Evolutionary conservation across 2,113 vertebrate genomes (phyloP), one percentile per base, ranked within the genome.

Genomic region (Parus major): DNA sequence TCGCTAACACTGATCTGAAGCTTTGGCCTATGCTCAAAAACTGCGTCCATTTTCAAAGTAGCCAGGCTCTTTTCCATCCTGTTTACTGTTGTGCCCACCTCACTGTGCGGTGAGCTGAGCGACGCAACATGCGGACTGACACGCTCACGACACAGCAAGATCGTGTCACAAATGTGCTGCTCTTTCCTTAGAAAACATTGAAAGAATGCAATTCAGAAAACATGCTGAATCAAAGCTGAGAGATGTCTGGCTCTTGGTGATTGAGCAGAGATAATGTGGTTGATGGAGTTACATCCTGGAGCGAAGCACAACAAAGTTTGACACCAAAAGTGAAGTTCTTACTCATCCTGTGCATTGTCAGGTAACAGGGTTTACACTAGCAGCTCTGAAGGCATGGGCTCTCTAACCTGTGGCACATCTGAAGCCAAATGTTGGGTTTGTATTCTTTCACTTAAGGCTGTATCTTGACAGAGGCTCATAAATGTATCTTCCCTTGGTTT

Each of bases 381-480:
- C 75, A 73, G 91, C 82, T 93, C 63, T 44, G 69, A 83, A 92
- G 80, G 64, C 70, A 11, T 22, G 64, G 61, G 56, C 69, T 77
- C 29, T n/a, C 75, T 63, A 31, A 59, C 31, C 82, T 71, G 39
- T 68, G 79, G 96, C 92, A 92, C 60, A 0, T n/a, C 39, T 88
- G 52, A 44, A 66, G 82, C 78, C 76, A 86, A 3, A 17, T 75
- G 33, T 11, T 82, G 47, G 39, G 5, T 80, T 77, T 63, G 35
- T 35, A 7, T 44, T 91, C 72, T 61, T 72, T 50, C 47, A 22
- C 71, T 93, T 95, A 96, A 96, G 93, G 92, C 93, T 96, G 63
- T 70, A 21, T 52, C 56, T 73, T 76, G 69, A 52, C 60, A 11
- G 71, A 93, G 44, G 80, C 87, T 86, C 28, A 14, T 31, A 57